Evolutionary conservation across 2,888 invertebrate genomes (phyloP).

Genomic region (Acleris literana): DNA sequence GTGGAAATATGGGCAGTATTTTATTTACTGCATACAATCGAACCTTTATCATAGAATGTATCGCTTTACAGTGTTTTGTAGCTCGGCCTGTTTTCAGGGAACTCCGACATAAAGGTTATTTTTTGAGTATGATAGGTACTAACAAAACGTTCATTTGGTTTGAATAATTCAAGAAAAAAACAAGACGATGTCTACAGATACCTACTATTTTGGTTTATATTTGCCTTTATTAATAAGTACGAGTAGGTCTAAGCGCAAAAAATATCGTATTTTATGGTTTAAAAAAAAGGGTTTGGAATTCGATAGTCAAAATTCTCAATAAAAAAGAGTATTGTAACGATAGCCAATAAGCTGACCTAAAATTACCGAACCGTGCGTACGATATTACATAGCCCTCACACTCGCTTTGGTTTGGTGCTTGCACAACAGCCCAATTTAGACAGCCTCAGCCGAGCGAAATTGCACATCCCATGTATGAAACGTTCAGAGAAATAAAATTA

Average conservation of each 20-base stretch:
- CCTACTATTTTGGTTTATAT: too few species aligned
- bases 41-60: constrained; percentile 81
- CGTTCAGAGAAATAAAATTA: constrained; percentile 66
- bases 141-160: constrained; percentile 4
- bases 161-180: not conserved
- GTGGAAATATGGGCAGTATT: constrained; percentile 82
- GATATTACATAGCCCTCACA: constrained; percentile 43
- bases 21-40: constrained; percentile 83
- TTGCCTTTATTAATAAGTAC: too few species aligned
- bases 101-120: constrained; percentile 27
- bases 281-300: too few species aligned
- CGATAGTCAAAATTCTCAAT: not conserved
- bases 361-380: constrained; percentile 24
- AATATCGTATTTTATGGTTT: too few species aligned
- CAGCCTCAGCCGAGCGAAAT: constrained; percentile 65
- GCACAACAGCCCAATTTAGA: constrained; percentile 64
- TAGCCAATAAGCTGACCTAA: constrained; percentile 23
- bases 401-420: constrained; percentile 63
- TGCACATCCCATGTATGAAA: constrained; percentile 65
- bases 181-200: not conserved
- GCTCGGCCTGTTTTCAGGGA: constrained; percentile 60
- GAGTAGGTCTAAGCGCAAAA: too few species aligned
- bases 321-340: constrained; percentile 15
- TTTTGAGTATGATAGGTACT: constrained; percentile 11
- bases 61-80: constrained; percentile 72